Percentiles rank a stretch among this genome's conserved stretches.
These are phyloP conservation scores for Acrocephalus kingi DNA, from an alignment of 2,113 vertebrate genomes.

Conservation along the genomic window DNA sequence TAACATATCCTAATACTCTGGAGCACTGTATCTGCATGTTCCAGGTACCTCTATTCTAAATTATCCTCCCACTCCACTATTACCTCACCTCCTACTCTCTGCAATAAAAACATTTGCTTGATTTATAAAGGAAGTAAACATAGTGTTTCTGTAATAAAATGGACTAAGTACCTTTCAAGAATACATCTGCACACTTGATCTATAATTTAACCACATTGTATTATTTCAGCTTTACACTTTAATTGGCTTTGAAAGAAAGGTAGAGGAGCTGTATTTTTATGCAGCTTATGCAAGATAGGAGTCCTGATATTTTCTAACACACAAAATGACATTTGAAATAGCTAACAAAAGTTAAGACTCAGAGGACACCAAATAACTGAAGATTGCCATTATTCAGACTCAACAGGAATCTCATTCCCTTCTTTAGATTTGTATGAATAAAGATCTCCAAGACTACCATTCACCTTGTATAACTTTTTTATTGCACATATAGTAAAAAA, in stretches of 20 bases:
- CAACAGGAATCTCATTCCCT: background rate
- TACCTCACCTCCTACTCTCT: constrained; percentile 51
- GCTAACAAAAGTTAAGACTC: constrained; percentile 19
- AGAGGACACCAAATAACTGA: constrained; percentile 17
- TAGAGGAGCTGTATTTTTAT: background rate
- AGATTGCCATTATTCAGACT: constrained; percentile 16
- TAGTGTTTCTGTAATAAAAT: constrained; percentile 43
- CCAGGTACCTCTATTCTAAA: constrained; percentile 50
- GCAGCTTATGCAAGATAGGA: background rate
- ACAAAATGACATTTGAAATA: constrained; percentile 8
- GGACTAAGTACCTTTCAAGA: background rate
- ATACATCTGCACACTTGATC: constrained; percentile 21
- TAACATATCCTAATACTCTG: constrained; percentile 32
- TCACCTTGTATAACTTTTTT: background rate
- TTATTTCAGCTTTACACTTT: constrained; percentile 46
- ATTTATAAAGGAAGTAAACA: constrained; percentile 69
- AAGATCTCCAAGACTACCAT: background rate
- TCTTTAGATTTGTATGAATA: constrained; percentile 12
- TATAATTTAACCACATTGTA: constrained; percentile 36
- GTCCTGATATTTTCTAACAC: constrained; percentile 17
- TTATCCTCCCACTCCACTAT: constrained; percentile 55
- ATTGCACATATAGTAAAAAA: background rate
- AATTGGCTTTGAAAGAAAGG: constrained; percentile 14
- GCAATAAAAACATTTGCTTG: constrained; percentile 63
- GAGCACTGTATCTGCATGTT: constrained; percentile 43